Conservation (phyloP, 2,113 vertebrate genomes). For the Gavia stellata region DNA sequence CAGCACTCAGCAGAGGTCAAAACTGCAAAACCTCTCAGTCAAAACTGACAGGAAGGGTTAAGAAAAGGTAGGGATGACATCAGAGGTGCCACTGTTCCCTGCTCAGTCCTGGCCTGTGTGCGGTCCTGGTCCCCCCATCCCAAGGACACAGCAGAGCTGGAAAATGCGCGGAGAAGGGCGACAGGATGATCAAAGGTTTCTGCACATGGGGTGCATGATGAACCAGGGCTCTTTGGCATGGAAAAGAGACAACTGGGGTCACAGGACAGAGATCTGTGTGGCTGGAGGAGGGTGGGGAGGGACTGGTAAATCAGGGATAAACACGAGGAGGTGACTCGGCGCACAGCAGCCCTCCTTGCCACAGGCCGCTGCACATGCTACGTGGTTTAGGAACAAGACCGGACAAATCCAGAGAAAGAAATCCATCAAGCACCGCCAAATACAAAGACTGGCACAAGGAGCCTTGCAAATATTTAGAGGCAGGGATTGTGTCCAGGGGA, state of each 20-base stretch:
- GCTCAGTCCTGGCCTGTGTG: not conserved
- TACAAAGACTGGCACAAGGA: not conserved
- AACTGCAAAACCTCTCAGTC: not conserved
- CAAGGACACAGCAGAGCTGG: not conserved
- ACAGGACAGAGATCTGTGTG: not conserved
- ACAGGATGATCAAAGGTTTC: not conserved
- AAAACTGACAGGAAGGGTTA: not conserved
- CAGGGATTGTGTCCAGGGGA: fast-evolving
- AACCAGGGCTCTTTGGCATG: not conserved
- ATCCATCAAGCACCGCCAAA: not conserved
- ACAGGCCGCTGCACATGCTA: not conserved
- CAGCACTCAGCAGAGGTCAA: not conserved
- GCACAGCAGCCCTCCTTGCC: not conserved
- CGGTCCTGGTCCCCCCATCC: not conserved
- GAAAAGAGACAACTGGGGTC: not conserved
- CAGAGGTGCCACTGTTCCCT: not conserved
- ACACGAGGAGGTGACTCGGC: not conserved
- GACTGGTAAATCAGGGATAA: not conserved
- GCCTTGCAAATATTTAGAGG: not conserved
- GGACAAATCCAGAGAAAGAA: not conserved
- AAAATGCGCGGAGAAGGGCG: not conserved
- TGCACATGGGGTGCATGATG: fast-evolving
- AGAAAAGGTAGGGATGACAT: not conserved
- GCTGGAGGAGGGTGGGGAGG: not conserved
- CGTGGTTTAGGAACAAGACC: not conserved